Base-by-base conservation (phyloP, 2,888 invertebrate species). In the Malachius bipustulatus region DNA sequence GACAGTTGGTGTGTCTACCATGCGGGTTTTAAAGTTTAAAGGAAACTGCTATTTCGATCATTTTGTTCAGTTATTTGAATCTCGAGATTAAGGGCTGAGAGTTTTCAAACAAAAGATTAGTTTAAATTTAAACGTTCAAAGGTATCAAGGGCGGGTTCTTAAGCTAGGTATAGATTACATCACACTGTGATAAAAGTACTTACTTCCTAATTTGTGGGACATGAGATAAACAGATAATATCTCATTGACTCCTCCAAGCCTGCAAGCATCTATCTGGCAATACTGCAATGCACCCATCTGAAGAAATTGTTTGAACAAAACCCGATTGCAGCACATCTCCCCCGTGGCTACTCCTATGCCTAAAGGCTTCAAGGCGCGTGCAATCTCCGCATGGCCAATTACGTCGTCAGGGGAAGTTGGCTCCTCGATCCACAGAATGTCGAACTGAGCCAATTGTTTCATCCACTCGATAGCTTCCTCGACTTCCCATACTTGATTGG, bases 391-490 rank as follows among this genome's bases (percentile, higher is more conserved):
- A 59, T 91, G 90, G 1, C 89, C 91, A n/a, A 88, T 60, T 2
- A 89, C 67, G 55, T 93, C 93, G 56, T 93, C 91, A 0, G 90
- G 89, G 2, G 82, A 83, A 0, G 91, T 93, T 0, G 91, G 91
- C 54, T 93, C 91, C 59, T 93, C 91, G 37, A 93, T 89, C 90
- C 90, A 93, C 35, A 77, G 59, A 2, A 81, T 76, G 47, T 81
- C 79, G 51, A 78, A 77, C 26, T 76, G 71, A 1, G 78, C 73
- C 38, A 91, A 60, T 34, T 76, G 62, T 55, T 75, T 77, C 78
- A 88, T 82, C 87, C 89, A 90, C 8, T 76, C 75, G 38, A 91
- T 83, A 0, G 91, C 82, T 59, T 87, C 76, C 36, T 75, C 64
- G 2, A 89, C 82, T 50, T 83, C 82, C 90, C 91, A 93, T 2